Conservation (phyloP, 2,888 invertebrate genomes). For the Acanthopleura granulata region DNA sequence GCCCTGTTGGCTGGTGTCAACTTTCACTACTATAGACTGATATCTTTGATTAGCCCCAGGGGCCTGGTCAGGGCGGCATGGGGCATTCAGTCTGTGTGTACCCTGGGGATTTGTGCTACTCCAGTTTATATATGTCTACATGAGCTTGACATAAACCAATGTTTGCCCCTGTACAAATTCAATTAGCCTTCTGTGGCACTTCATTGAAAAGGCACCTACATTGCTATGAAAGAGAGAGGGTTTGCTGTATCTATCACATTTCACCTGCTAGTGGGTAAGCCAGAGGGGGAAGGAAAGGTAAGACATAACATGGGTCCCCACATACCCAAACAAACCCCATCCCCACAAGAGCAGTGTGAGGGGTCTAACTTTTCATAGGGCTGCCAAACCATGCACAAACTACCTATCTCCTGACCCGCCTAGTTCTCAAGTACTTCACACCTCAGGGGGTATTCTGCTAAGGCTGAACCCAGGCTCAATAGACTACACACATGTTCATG, state of each 20-base stretch:
- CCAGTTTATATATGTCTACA: neutral
- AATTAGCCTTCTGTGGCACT: slow-evolving; percentile 8
- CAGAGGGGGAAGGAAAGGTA: neutral
- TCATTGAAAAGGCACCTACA: slow-evolving; percentile 3
- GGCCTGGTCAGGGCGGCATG: too few species aligned
- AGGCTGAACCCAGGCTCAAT: neutral
- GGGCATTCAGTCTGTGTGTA: neutral
- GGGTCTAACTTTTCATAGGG: neutral
- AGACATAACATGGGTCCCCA: neutral
- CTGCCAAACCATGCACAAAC: neutral
- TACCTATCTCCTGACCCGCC: neutral
- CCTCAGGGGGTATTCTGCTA: neutral
- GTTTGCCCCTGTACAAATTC: slow-evolving; percentile 9
- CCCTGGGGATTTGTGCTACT: neutral
- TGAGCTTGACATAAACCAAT: slow-evolving; percentile 5
- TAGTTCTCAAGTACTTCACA: neutral
- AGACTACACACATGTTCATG: neutral
- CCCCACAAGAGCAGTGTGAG: neutral
- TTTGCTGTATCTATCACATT: slow-evolving; percentile 8
- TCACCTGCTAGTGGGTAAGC: neutral
- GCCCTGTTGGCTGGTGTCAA: too few species aligned
- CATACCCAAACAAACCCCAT: too few species aligned
- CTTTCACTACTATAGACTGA: too few species aligned
- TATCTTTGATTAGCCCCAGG: too few species aligned
- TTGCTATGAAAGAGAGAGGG: slow-evolving; percentile 4